Evolutionary conservation across 2,888 invertebrate genomes (phyloP).

Genomic region (Taphrorychus bicolor): DNA sequence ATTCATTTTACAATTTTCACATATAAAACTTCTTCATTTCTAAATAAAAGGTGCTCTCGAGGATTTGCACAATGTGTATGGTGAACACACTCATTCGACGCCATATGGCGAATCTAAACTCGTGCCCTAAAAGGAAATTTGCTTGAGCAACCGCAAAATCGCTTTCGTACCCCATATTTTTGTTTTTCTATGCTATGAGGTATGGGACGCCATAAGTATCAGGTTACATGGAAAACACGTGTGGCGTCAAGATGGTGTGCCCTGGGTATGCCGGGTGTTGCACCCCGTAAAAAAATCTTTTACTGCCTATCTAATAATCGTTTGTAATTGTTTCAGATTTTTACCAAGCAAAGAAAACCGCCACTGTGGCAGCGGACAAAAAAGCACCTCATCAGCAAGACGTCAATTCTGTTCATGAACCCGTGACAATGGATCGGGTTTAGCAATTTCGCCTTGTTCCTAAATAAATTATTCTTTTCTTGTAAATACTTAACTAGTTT

Average conservation of each 20-base stretch:
- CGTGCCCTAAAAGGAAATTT: not conserved
- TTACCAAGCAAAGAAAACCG: slow-evolving; percentile 7
- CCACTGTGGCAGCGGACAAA: not conserved
- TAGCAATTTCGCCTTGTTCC: not conserved
- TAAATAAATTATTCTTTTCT: not conserved
- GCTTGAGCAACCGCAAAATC: slow-evolving; percentile 6
- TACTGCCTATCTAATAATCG: too few relatives aligned
- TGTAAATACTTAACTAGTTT: not conserved
- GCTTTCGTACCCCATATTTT: not conserved
- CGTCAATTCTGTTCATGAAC: not conserved
- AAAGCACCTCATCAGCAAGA: not conserved
- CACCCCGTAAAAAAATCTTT: too few relatives aligned
- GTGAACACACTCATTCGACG: too few relatives aligned
- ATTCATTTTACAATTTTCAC: too few relatives aligned
- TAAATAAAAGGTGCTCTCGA: too few relatives aligned
- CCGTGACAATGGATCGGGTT: too few relatives aligned
- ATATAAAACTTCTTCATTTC: too few relatives aligned
- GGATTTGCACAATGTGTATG: too few relatives aligned
- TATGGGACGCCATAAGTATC: too few relatives aligned
- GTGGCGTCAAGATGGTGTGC: not conserved
- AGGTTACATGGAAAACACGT: slow-evolving; percentile 1
- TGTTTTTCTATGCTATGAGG: slow-evolving; percentile 5
- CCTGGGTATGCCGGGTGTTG: too few relatives aligned
- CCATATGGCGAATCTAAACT: not conserved
- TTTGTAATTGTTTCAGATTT: slow-evolving; percentile 11